phyloP scores from a whole-genome alignment of 2,888 invertebrate genomes.

The Gnatocerus cornutus region DNA sequence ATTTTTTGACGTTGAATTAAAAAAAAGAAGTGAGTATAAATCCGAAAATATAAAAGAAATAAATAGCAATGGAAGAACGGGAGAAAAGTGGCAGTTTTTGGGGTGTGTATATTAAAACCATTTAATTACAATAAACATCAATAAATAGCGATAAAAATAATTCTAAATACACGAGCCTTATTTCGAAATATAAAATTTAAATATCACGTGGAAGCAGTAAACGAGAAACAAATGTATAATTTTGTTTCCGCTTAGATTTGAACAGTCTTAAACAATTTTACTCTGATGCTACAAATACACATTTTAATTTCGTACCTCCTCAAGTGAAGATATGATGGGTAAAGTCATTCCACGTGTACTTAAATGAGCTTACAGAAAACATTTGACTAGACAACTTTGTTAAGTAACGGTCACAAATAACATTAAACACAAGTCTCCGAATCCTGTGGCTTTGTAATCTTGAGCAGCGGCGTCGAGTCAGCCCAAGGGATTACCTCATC shows the following conservation, averaged over 20 bases:
- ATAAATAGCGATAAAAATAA: conserved; percentile 45
- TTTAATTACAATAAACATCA: conserved; percentile 37
- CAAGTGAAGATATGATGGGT: too few relatives aligned
- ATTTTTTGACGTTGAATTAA: too few relatives aligned
- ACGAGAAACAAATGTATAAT: conserved; percentile 27
- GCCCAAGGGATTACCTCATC: conserved; percentile 63
- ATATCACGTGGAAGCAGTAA: conserved; percentile 34
- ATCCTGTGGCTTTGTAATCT: conserved; percentile 63
- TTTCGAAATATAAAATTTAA: conserved; percentile 37
- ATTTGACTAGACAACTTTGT: conserved; percentile 9
- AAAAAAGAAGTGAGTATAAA: too few relatives aligned
- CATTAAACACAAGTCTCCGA: conserved; percentile 53
- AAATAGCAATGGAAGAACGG: too few relatives aligned
- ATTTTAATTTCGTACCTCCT: not conserved
- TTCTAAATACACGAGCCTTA: conserved; percentile 46
- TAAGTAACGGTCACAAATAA: conserved; percentile 28
- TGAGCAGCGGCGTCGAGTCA: conserved; percentile 66
- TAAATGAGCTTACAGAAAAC: conserved; percentile 29
- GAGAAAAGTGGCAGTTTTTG: too few relatives aligned
- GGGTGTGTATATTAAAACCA: conserved; percentile 29
- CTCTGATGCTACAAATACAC: not conserved
- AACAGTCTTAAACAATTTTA: conserved; percentile 8
- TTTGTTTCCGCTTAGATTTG: conserved; percentile 14
- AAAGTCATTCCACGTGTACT: conserved; percentile 18
- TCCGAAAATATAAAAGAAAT: too few relatives aligned